Percentiles rank a stretch among this genome's conserved stretches.
phyloP scores from a whole-genome alignment of 1,140 invertebrate genomes.

The Ooceraea biroi region DNA sequence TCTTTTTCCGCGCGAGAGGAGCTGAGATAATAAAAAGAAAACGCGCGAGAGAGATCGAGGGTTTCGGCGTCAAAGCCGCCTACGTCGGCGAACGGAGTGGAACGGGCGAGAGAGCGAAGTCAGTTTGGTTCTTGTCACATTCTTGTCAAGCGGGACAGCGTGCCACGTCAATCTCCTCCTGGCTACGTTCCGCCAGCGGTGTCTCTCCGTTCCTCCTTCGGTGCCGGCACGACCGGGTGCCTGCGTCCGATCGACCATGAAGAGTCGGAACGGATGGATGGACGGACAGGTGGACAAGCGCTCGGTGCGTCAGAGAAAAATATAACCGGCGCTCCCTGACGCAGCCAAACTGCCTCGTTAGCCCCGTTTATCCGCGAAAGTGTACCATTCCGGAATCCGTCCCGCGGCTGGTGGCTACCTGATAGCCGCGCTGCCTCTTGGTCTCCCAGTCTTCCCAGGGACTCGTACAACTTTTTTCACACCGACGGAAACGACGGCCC shows the following conservation, averaged over 20 bases:
- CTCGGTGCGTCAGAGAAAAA: constrained; percentile 86
- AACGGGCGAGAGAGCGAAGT: constrained; percentile 79
- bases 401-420: constrained; percentile 12
- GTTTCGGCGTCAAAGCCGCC: constrained; percentile 64
- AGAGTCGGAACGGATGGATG: constrained; percentile 76
- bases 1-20: constrained; percentile 27
- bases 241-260: constrained; percentile 39
- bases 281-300: constrained; percentile 83
- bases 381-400: constrained; percentile 52
- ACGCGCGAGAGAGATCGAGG: constrained; percentile 3
- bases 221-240: constrained; percentile 47
- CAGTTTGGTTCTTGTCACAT: constrained; percentile 86
- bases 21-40: constrained; percentile 68
- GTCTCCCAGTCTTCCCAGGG: background rate
- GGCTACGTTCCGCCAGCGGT: constrained; percentile 75
- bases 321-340: constrained; percentile 83
- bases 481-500: background rate
- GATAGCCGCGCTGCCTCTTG: background rate
- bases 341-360: constrained; percentile 85
- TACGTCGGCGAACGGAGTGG: constrained; percentile 51
- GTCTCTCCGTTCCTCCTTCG: constrained; percentile 53
- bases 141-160: constrained; percentile 85
- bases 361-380: constrained; percentile 82
- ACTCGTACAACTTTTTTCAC: constrained; percentile 45
- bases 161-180: constrained; percentile 85